Percentiles rank a stretch among this genome's conserved stretches.
phyloP scores from a whole-genome alignment of 2,888 invertebrate genomes.

The Falcaria lacertinaria region DNA sequence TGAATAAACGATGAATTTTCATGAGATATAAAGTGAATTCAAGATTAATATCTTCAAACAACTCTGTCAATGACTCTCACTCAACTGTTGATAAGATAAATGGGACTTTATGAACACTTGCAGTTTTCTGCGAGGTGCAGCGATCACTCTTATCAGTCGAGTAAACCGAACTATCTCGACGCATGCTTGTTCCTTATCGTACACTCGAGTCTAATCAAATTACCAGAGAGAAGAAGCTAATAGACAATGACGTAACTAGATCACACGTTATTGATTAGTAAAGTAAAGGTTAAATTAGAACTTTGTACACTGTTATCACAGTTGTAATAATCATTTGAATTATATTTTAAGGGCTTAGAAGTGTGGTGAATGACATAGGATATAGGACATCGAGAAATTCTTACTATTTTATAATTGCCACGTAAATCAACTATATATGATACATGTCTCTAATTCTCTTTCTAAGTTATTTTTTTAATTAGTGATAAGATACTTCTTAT shows the following conservation, averaged over 20 bases:
- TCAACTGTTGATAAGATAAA: background rate
- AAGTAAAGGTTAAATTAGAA: background rate
- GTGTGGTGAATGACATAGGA: too few species aligned
- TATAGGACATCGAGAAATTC: too few species aligned
- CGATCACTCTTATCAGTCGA: constrained; percentile 38
- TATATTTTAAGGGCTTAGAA: too few species aligned
- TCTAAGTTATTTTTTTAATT: too few species aligned
- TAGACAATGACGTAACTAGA: constrained; percentile 26
- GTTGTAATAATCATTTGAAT: too few species aligned
- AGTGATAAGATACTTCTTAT: too few species aligned
- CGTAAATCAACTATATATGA: too few species aligned
- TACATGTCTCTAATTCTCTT: too few species aligned
- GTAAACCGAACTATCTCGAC: constrained; percentile 44
- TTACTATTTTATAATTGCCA: too few species aligned
- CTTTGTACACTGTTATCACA: too few species aligned
- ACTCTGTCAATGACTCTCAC: background rate
- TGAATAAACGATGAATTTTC: background rate
- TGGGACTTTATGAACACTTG: constrained; percentile 9
- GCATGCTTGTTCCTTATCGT: constrained; percentile 38
- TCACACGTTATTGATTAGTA: constrained; percentile 12
- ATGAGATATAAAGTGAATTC: background rate
- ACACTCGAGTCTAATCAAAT: constrained; percentile 29
- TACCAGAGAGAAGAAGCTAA: constrained; percentile 24
- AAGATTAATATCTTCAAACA: background rate
- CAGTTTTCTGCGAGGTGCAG: constrained; percentile 26